Evolutionary conservation across 37 sponge, comb jelly and placozoan species (phyloP), one percentile per base, ranked within the genome.

Genomic region (Chondrosia reniformis): DNA sequence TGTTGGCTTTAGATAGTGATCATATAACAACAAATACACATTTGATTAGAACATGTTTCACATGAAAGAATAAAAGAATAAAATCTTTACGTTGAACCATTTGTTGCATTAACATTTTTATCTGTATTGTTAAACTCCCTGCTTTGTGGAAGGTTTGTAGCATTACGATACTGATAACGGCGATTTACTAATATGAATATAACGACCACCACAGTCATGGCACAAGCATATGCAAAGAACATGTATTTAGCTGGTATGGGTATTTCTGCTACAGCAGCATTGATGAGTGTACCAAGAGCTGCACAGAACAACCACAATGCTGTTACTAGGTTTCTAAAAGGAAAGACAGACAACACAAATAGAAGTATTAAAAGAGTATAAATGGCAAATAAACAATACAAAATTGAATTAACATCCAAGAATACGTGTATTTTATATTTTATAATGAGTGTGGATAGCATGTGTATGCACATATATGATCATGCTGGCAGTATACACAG

Each of bases 221-320:
- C 38, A 46, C 30, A 76, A 7, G 72, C 44, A 37, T 89, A 89
- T 45, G 78, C 62, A 39, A 89, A 81, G 77, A 85, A 89, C 39
- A 82, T 61, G 33, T 79, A 75, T 31, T 52, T 17, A 4, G 59
- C 43, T 0, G 79, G 44, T 2, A 89, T 69, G 21, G 85, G 75
- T 13, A 89, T 77, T 77, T 85, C 83, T 19, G 82, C 91, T 7
- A 89, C 45, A 1, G 57, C 86, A 74, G 91, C 91, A 71, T 84
- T 82, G 31, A 85, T 65, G 0, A 84, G 73, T 0, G 79, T 78
- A 8, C 91, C 91, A 34, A 89, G 43, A 1, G 86, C 85, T 49
- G 85, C 86, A 21, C 82, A 81, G 33, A 89, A 64, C 54, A 17
- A 81, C 91, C 91, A 85, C 45, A 89, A 42, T 17, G 86, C 64